A percentile compares a stretch with the other conserved stretches of the same genome.
Conservation (phyloP, 2,888 invertebrate species). For the Conomelus anceps region DNA sequence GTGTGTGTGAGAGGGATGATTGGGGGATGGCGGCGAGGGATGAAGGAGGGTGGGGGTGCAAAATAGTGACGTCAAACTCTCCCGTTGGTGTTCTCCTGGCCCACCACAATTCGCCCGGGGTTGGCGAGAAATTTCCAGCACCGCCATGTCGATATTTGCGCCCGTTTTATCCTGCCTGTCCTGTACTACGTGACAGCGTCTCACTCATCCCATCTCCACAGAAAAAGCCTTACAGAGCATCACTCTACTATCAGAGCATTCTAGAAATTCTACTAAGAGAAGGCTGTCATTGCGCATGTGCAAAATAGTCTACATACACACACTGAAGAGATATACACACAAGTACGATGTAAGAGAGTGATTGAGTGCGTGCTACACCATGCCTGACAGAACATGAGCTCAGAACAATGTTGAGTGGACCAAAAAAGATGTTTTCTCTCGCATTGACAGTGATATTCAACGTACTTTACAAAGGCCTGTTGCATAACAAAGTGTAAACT, state of each 20-base stretch:
- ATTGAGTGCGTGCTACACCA: not conserved
- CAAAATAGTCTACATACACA: not conserved
- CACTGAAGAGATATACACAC: not conserved
- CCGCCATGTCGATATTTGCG: not conserved
- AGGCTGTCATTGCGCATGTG: not conserved
- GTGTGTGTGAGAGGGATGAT: not conserved
- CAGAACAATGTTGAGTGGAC: no score
- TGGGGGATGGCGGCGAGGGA: not conserved
- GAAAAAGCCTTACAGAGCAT: no score
- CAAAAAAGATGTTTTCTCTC: not conserved
- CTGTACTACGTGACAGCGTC: not conserved
- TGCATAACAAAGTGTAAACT: no score
- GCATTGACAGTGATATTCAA: no score
- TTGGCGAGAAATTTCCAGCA: not conserved
- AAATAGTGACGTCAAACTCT: not conserved
- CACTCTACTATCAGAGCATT: not conserved
- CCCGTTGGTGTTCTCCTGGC: not conserved
- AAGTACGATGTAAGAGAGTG: no score
- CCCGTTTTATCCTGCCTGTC: not conserved
- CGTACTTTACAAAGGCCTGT: no score
- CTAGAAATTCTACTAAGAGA: not conserved
- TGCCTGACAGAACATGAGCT: not conserved
- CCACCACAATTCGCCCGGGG: not conserved
- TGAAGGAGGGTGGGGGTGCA: not conserved
- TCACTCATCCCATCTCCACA: not conserved